phyloP scores from a whole-genome alignment of 2,113 vertebrate genomes.

The Rana temporaria region DNA sequence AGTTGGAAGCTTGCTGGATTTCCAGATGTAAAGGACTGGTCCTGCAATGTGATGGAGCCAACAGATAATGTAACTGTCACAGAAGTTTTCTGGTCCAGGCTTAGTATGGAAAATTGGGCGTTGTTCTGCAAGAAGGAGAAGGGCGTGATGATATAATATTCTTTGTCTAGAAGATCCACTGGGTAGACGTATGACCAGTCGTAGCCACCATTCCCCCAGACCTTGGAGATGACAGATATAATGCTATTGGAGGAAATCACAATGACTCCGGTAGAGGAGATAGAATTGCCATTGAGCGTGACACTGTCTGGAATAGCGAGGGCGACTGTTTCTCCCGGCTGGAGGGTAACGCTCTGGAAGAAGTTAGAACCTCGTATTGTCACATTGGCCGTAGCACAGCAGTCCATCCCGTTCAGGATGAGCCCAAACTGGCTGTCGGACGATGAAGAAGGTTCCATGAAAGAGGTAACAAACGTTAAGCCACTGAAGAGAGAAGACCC shows the following conservation, averaged over 20 bases:
- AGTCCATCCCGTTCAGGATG: not conserved
- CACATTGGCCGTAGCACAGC: slow-evolving; percentile 6
- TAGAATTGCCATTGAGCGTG: slow-evolving; percentile 13
- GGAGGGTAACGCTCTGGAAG: slow-evolving; percentile 6
- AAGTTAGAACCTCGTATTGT: not conserved
- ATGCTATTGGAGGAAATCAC: slow-evolving; percentile 1
- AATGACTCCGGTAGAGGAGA: not conserved
- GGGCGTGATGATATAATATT: slow-evolving; percentile 35
- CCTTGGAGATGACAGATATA: slow-evolving; percentile 26
- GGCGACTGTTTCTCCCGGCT: not conserved
- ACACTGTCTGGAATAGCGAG: slow-evolving; percentile 3
- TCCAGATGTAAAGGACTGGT: not conserved
- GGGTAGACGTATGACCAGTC: slow-evolving; percentile 40
- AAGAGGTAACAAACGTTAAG: not conserved
- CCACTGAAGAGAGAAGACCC: slow-evolving; percentile 8
- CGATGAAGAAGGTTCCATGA: not conserved
- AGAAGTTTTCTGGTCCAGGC: not conserved
- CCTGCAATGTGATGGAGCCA: not conserved
- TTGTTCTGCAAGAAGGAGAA: not conserved
- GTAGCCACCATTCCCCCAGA: not conserved
- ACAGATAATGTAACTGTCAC: slow-evolving; percentile 17
- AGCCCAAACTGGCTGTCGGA: not conserved
- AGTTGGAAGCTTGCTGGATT: not conserved
- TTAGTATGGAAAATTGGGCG: slow-evolving; percentile 31
- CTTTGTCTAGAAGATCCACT: not conserved